phyloP scores from a whole-genome alignment of 2,888 invertebrate species.

The Electrophaes corylata region DNA sequence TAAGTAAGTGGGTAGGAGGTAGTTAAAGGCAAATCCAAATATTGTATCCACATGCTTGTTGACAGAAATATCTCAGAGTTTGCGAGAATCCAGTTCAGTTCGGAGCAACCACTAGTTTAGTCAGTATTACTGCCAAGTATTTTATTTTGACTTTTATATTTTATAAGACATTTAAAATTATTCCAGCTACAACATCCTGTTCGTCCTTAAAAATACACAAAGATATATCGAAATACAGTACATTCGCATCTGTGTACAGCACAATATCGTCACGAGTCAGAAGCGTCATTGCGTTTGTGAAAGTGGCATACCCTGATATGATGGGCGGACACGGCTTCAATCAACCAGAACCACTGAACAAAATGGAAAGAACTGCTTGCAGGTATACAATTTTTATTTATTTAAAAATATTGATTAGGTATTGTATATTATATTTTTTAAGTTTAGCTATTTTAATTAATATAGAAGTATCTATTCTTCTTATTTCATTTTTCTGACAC shows the following conservation, averaged over 20 bases:
- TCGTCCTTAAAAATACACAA: conserved; percentile 77
- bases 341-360: conserved; percentile 85
- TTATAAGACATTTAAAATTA: conserved; percentile 32
- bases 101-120: not conserved
- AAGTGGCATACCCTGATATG: conserved; percentile 90
- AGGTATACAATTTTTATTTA: conserved; percentile 55
- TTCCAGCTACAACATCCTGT: conserved; percentile 71
- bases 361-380: conserved; percentile 76
- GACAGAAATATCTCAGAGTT: too few species aligned
- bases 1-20: too few species aligned
- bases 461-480: too few species aligned
- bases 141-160: not conserved
- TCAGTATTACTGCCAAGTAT: not conserved
- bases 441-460: too few species aligned
- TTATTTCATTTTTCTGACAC: too few species aligned
- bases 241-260: conserved; percentile 76
- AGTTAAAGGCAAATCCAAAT: too few species aligned
- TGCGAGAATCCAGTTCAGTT: too few species aligned
- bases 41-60: too few species aligned
- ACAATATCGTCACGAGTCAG: conserved; percentile 83
- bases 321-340: conserved; percentile 82
- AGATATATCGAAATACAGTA: conserved; percentile 69
- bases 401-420: too few species aligned
- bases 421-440: too few species aligned
- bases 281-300: conserved; percentile 88